Base-by-base conservation (phyloP, 2,888 invertebrate species). In the Rhogogaster chlorosoma region DNA sequence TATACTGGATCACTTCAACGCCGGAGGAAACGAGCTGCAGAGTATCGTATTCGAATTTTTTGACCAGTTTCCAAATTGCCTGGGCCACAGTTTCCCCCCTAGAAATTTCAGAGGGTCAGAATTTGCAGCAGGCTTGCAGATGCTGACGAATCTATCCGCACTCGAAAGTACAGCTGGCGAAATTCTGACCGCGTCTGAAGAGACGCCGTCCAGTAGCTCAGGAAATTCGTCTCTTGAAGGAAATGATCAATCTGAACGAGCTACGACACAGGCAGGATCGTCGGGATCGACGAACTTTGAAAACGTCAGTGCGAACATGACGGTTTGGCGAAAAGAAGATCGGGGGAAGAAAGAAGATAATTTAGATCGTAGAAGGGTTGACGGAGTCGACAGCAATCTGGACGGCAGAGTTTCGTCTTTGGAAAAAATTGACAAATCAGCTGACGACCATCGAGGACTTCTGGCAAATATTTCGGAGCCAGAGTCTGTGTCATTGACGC, bases 1-100 rank as follows among this genome's bases (percentile, higher is more conserved):
- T 77, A 53, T 77, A 26, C 29, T 77, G 6, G 32, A 77, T 49
- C 77, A 18, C 32, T 77, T 77, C 77, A 77, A 77, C 49, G 15
- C 32, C 6, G 49, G 77, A 10, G 77, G 77, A 32, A 49, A 49
- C 10, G 38, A 80, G 61, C 5, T 80, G n/a, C 57, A 61, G 38
- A 61, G 38, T n/a, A 22, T 80, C 4, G 22, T 80, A 15, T 32
- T 26, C 36, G 18, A 80, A 15, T n/a, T 80, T 29, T 80, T 80
- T 29, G 80, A 61, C 18, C 36, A 38, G 22, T 61, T 80, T 80
- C 80, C 61, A 0, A 61, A 15, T 36, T 38, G 61, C 10, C 22
- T 26, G 3, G 26, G 22, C 61, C 26, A 26, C 12, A 10, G 26
- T 12, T 61, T 10, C n/a, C 36, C 12, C 12, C 36, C n/a, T 2